phyloP scores from a whole-genome alignment of 2,113 vertebrate species.

The Aspiorhynchus laticeps region DNA sequence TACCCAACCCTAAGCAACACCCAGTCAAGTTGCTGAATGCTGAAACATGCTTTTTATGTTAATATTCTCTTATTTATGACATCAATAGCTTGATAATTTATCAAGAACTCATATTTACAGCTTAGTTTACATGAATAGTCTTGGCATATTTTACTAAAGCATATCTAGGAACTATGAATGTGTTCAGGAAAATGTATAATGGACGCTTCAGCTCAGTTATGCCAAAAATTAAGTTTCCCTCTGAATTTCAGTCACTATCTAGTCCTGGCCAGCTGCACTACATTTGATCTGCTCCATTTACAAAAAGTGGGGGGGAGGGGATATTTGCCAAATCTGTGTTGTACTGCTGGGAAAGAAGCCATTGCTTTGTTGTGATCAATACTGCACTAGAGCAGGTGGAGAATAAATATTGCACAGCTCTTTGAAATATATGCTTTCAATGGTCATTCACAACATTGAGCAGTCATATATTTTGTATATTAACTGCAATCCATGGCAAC shows the following conservation, averaged over 20 bases:
- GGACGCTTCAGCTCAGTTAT: background rate
- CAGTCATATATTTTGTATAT: background rate
- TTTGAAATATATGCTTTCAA: background rate
- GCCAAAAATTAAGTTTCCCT: background rate
- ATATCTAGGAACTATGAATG: background rate
- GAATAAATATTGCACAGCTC: background rate
- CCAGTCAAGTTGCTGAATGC: background rate
- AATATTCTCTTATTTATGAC: background rate
- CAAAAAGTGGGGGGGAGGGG: background rate
- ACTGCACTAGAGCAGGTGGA: background rate
- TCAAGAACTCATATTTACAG: background rate
- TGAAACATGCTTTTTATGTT: background rate
- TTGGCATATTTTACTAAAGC: background rate
- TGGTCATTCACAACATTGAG: background rate
- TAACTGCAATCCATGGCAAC: constrained; percentile 1
- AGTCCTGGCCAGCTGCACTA: constrained; percentile 16
- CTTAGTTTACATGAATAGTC: background rate
- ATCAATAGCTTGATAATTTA: background rate
- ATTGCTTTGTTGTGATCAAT: constrained; percentile 18
- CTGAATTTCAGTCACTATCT: background rate
- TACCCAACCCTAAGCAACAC: too few relatives aligned
- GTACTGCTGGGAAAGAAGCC: background rate
- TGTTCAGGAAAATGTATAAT: background rate
- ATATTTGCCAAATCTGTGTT: background rate
- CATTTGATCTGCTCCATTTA: constrained; percentile 4